Conservation (phyloP, 2,888 invertebrate genomes). For the Andrena hattorfiana region DNA sequence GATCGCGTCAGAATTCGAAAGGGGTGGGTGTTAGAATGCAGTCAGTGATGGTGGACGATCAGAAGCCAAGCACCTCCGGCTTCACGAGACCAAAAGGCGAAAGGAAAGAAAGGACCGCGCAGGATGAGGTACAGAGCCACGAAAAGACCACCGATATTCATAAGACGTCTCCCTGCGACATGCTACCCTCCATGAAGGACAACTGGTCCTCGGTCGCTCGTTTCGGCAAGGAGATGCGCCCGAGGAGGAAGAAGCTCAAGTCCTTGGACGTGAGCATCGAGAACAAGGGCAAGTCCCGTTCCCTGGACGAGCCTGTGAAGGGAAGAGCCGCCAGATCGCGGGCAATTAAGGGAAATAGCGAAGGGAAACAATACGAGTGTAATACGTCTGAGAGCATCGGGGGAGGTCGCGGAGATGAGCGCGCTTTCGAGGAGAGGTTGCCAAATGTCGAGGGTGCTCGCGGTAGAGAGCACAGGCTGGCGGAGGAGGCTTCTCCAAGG, state of each 20-base stretch:
- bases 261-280: conserved; percentile 73
- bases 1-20: neutral
- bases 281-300: conserved; percentile 35
- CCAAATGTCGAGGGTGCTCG: neutral
- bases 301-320: neutral
- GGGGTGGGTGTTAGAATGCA: neutral
- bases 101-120: neutral
- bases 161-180: conserved; percentile 22
- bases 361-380: neutral
- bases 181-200: conserved; percentile 46
- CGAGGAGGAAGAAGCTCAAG: conserved; percentile 70
- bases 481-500: neutral
- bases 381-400: neutral
- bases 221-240: conserved; percentile 76
- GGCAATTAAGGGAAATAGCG: too few species aligned
- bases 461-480: neutral
- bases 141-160: neutral
- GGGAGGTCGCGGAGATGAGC: neutral
- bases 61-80: neutral
- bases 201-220: conserved; percentile 73
- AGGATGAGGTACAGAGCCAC: neutral
- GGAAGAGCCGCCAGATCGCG: neutral
- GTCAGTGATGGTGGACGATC: neutral
- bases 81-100: neutral
- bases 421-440: neutral